Conservation (phyloP, 30 jellyfish, hydroid and myxozoan species). For the Thelohanellus kitauei region DNA sequence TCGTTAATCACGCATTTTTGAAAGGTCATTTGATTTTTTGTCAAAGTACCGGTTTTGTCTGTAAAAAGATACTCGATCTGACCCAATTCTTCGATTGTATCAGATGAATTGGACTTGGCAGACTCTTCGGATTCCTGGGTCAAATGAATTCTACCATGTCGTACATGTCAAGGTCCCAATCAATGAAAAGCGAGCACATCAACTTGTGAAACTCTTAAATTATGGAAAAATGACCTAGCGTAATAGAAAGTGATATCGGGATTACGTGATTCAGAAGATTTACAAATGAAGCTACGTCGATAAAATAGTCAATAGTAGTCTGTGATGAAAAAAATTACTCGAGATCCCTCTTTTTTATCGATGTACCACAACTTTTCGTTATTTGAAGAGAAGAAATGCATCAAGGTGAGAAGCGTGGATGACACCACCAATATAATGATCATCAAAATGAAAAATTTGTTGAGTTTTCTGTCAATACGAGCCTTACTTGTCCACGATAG, state of each 20-base stretch:
- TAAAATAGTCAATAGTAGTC: background rate
- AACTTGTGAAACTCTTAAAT: slow-evolving; percentile 52
- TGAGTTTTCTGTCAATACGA: background rate
- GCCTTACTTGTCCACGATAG: slow-evolving; percentile 51
- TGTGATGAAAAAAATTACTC: background rate
- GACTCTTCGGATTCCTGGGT: slow-evolving; percentile 64
- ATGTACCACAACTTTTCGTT: background rate
- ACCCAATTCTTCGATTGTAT: slow-evolving; percentile 67
- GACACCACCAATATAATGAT: too few species aligned
- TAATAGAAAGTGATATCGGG: slow-evolving; percentile 60
- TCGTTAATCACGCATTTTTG: slow-evolving; percentile 53
- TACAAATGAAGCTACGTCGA: slow-evolving; percentile 10
- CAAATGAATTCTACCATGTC: slow-evolving; percentile 23
- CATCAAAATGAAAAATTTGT: background rate
- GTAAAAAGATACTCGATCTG: slow-evolving; percentile 76
- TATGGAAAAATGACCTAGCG: slow-evolving; percentile 42
- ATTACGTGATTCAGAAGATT: slow-evolving; percentile 47
- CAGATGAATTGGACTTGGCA: slow-evolving; percentile 80
- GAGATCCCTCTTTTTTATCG: background rate
- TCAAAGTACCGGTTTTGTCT: slow-evolving; percentile 84
- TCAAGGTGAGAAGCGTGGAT: background rate
- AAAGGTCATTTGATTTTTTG: slow-evolving; percentile 82
- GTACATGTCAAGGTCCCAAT: slow-evolving; percentile 68
- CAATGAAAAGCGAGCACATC: slow-evolving; percentile 35
- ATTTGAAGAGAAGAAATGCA: background rate